phyloP scores from a whole-genome alignment of 2,888 invertebrate genomes.

The Cacoxenus indagator region DNA sequence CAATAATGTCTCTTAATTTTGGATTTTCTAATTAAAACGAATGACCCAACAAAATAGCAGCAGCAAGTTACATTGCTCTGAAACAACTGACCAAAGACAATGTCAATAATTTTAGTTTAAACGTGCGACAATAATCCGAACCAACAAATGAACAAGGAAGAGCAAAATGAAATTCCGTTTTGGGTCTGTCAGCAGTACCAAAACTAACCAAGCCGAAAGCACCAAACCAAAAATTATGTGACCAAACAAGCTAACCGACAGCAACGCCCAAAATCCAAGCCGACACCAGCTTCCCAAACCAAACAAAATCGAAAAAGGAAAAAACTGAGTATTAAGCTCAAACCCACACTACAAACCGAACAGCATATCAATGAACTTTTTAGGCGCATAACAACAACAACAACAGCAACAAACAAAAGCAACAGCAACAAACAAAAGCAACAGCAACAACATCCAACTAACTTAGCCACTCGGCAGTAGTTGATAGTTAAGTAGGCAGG shows the following conservation, averaged over 20 bases:
- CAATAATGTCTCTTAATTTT: slow-evolving; percentile 57
- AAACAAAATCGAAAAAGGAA: slow-evolving; percentile 16
- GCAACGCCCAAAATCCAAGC: not conserved
- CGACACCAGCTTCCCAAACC: slow-evolving; percentile 5
- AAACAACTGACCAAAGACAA: slow-evolving; percentile 4
- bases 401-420: slow-evolving; percentile 24
- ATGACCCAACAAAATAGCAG: slow-evolving; percentile 28
- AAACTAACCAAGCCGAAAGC: not conserved
- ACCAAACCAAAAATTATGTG: not conserved
- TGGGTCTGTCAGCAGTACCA: not conserved
- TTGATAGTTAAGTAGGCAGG: not conserved
- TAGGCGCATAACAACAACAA: not conserved
- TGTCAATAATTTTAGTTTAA: slow-evolving; percentile 48
- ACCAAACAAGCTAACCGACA: not conserved
- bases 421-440: slow-evolving; percentile 5
- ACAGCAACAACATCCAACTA: slow-evolving; percentile 31
- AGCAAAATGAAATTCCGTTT: slow-evolving; percentile 46
- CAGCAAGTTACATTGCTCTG: too few relatives aligned
- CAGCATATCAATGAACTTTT: slow-evolving; percentile 57
- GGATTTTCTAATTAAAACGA: slow-evolving; percentile 47
- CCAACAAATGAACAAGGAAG: not conserved
- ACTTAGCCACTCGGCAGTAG: slow-evolving; percentile 13
- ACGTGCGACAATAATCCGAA: slow-evolving; percentile 16
- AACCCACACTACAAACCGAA: slow-evolving; percentile 3
- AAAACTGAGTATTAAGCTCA: not conserved